Conservation (phyloP, 2,888 invertebrate species). For the Diabrotica balteata region DNA sequence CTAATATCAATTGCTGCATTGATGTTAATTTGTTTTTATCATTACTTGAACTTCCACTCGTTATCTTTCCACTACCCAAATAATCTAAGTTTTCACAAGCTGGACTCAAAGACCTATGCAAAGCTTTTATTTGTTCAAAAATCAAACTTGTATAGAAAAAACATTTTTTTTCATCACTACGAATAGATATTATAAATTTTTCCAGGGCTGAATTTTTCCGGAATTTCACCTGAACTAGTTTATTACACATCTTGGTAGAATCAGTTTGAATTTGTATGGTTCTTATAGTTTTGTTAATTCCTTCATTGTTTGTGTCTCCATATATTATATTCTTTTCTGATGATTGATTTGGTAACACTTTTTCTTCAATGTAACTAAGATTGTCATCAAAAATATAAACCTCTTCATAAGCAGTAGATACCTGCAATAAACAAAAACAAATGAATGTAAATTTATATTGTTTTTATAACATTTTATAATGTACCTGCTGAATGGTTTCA, state of each 20-base stretch:
- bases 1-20: no score
- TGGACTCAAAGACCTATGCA: slow-evolving; percentile 10
- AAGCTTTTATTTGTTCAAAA: neutral
- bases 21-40: neutral
- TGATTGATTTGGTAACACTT: no score
- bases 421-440: no score
- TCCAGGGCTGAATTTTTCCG: slow-evolving; percentile 8
- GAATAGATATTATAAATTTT: slow-evolving; percentile 1
- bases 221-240: slow-evolving; percentile 2
- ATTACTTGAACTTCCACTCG: neutral
- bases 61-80: neutral
- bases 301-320: no score
- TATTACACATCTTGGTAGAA: slow-evolving; percentile 4
- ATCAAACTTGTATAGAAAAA: neutral
- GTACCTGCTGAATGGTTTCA: no score
- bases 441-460: no score
- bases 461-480: no score
- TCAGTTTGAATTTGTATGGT: neutral
- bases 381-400: no score
- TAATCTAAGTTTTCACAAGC: slow-evolving; percentile 4
- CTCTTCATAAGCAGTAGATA: no score
- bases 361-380: no score
- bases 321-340: no score
- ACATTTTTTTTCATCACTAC: slow-evolving; percentile 4
- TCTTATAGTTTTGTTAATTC: no score